Evolutionary conservation across 2,113 vertebrate species (phyloP).

Genomic region (Ammodramus savannarum): DNA sequence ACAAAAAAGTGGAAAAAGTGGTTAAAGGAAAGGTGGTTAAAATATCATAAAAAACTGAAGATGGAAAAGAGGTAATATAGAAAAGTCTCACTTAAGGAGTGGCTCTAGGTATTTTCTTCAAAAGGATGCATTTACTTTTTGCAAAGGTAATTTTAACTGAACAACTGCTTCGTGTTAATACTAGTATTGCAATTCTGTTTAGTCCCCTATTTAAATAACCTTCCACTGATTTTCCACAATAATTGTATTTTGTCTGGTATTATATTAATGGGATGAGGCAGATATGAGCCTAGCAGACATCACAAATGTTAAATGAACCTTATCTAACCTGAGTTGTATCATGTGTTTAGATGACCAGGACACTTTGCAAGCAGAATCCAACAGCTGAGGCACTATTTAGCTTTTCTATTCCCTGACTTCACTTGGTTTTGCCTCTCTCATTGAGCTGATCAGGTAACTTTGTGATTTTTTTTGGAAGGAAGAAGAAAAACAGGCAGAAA

Average conservation of each 20-base stretch:
- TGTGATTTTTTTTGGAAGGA: not conserved
- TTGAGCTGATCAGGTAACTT: not conserved
- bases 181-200: not conserved
- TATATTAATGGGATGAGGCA: not conserved
- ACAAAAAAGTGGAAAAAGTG: too few relatives aligned
- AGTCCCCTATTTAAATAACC: not conserved
- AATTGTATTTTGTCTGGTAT: not conserved
- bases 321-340: not conserved
- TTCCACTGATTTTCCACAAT: not conserved
- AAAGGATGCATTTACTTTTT: not conserved
- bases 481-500: not conserved
- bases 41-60: not conserved
- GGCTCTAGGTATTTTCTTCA: not conserved
- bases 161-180: not conserved
- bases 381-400: not conserved
- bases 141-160: not conserved
- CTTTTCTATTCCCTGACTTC: not conserved
- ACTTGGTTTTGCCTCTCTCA: not conserved
- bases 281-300: not conserved
- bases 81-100: not conserved
- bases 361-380: not conserved
- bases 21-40: not conserved
- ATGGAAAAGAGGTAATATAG: not conserved
- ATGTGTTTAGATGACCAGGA: not conserved
- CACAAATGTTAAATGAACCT: not conserved